Evolutionary conservation across 2,113 vertebrate species (phyloP).

Genomic region (Axis porcinus): DNA sequence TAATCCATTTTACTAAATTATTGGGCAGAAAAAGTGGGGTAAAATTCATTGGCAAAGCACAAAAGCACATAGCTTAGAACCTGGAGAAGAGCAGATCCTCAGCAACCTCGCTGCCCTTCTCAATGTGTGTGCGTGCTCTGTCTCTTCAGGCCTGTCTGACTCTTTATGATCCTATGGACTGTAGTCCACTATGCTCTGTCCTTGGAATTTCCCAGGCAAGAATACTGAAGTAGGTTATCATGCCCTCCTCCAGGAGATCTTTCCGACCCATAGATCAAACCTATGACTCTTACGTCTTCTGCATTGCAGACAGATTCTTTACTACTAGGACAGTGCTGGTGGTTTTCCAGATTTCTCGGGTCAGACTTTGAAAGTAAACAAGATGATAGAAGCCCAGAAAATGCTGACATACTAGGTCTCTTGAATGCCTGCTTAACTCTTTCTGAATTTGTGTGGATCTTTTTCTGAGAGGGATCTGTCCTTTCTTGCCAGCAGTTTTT

Average conservation of each 20-base stretch:
- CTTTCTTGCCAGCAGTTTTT: neutral
- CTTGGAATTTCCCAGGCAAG: neutral
- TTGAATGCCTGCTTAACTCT: neutral
- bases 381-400: neutral
- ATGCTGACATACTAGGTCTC: neutral
- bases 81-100: neutral
- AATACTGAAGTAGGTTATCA: neutral
- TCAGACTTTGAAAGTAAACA: neutral
- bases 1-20: neutral
- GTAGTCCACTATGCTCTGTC: neutral
- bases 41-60: neutral
- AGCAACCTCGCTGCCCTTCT: neutral
- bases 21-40: neutral
- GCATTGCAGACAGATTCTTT: neutral
- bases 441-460: neutral
- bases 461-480: neutral
- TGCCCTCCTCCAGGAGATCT: neutral
- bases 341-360: neutral
- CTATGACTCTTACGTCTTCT: neutral
- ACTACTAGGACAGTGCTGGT: neutral
- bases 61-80: neutral
- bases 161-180: neutral
- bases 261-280: neutral
- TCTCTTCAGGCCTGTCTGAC: neutral
- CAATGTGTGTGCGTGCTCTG: neutral